These are phyloP conservation scores for Microchrysa polita DNA, from an alignment of 2,888 invertebrate species.

Conservation along the genomic window DNA sequence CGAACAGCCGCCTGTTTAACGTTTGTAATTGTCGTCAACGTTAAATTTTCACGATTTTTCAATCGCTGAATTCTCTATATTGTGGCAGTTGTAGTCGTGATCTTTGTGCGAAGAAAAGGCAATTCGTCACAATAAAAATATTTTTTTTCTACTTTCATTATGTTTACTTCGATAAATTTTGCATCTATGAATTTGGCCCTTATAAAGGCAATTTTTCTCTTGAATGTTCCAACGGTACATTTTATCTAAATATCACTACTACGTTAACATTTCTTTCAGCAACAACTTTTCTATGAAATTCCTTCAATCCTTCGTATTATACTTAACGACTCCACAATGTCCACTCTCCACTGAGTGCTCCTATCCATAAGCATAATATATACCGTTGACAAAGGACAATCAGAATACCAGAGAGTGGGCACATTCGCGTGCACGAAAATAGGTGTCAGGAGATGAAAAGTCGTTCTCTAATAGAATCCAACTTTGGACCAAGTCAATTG, in stretches of 20 bases:
- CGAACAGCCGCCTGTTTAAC: no score
- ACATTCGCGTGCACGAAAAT: conserved; percentile 32
- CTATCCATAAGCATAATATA: background rate
- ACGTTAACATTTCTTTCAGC: no score
- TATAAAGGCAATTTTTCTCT: no score
- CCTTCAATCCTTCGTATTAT: conserved; percentile 26
- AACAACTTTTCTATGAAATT: conserved; percentile 11
- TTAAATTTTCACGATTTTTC: no score
- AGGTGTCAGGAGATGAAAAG: conserved; percentile 40
- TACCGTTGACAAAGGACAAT: background rate
- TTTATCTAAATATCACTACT: no score
- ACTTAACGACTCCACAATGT: background rate
- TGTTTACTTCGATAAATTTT: background rate
- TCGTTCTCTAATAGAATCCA: conserved; percentile 41
- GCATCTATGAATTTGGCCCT: background rate
- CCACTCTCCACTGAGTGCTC: background rate
- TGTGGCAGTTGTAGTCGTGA: no score
- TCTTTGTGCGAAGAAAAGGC: no score
- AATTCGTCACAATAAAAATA: background rate
- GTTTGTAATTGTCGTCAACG: no score
- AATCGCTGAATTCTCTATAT: no score
- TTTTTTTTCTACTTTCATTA: background rate
- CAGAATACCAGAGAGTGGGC: background rate
- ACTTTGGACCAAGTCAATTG: conserved; percentile 39
- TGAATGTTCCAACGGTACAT: no score